phyloP scores from a whole-genome alignment of 2,113 vertebrate species.

The Scartelaos histophorus region DNA sequence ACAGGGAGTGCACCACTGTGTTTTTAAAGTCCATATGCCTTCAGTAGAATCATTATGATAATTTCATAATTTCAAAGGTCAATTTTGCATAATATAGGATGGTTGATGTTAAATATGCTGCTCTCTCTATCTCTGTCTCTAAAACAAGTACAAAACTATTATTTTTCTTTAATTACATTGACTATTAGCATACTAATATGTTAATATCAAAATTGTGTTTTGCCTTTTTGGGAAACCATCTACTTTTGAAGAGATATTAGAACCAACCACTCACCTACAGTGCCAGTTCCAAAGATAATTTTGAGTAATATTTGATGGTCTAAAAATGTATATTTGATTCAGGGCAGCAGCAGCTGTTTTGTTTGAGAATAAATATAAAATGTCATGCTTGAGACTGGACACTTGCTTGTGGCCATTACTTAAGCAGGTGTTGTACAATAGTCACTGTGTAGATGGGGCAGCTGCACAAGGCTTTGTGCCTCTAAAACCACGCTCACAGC shows the following conservation, averaged over 20 bases:
- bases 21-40: no score
- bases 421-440: slow-evolving; percentile 55
- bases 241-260: background rate
- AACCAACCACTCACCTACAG: background rate
- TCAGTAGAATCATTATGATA: no score
- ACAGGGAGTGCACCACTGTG: no score
- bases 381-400: background rate
- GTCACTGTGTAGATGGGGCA: slow-evolving; percentile 57
- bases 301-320: background rate
- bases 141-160: no score
- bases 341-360: background rate
- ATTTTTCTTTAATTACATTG: no score
- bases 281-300: background rate
- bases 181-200: no score
- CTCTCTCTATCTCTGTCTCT: no score
- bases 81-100: no score
- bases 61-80: no score
- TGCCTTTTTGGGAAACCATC: background rate
- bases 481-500: slow-evolving; percentile 14
- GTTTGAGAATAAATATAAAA: background rate
- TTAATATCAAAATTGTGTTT: no score
- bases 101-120: no score
- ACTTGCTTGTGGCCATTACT: slow-evolving; percentile 12
- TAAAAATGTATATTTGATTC: background rate
- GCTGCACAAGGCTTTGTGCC: slow-evolving; percentile 35